Conservation (phyloP, 2,888 invertebrate species). For the Pecten maximus region DNA sequence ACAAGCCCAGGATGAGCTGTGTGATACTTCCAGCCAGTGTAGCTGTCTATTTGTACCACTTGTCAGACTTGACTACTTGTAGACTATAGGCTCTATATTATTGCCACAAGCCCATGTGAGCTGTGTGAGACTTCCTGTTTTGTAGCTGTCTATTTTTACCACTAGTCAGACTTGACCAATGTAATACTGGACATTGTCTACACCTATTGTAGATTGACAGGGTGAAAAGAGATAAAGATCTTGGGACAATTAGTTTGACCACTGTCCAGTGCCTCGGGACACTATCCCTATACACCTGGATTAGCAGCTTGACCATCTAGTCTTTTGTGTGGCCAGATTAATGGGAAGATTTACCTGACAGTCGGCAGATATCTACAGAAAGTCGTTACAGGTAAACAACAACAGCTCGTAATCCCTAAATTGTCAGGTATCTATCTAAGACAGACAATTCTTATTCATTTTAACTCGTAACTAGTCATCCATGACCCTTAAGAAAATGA, state of each 20-base stretch:
- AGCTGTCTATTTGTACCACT: too few relatives aligned
- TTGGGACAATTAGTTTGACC: neutral
- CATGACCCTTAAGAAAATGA: neutral
- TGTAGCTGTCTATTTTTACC: neutral
- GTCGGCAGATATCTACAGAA: slow-evolving; percentile 14
- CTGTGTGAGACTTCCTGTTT: neutral
- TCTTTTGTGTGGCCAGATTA: slow-evolving; percentile 18
- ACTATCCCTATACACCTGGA: slow-evolving; percentile 13
- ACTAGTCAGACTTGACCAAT: neutral
- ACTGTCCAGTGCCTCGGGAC: slow-evolving; percentile 15
- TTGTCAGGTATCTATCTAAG: slow-evolving; percentile 5
- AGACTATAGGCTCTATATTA: neutral
- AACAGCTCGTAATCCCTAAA: neutral
- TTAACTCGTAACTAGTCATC: neutral
- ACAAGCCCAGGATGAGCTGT: too few relatives aligned
- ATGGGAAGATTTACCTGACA: slow-evolving; percentile 1
- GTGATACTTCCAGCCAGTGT: too few relatives aligned
- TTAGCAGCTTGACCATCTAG: slow-evolving; percentile 20
- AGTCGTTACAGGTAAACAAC: neutral
- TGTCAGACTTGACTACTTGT: too few relatives aligned
- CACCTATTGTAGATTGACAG: slow-evolving; percentile 10
- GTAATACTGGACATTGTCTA: slow-evolving; percentile 13
- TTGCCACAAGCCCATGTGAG: neutral
- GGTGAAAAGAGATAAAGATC: slow-evolving; percentile 3
- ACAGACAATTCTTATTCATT: neutral